phyloP scores from a whole-genome alignment of 2,888 invertebrate genomes.

The Exocentrus adspersus region DNA sequence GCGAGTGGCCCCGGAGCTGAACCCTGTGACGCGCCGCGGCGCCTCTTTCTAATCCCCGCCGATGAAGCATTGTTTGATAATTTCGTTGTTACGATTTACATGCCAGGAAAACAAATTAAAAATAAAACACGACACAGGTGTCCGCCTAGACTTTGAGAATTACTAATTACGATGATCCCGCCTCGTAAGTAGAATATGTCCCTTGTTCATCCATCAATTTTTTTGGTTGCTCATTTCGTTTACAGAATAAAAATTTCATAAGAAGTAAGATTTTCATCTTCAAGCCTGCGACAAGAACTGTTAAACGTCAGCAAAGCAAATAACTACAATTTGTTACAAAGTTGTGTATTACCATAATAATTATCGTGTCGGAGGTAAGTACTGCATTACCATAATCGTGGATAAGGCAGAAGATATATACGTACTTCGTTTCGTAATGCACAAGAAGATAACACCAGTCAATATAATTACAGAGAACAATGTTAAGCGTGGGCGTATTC shows the following conservation, averaged over 20 bases:
- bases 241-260: too few relatives aligned
- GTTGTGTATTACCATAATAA: neutral
- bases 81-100: neutral
- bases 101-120: neutral
- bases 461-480: too few relatives aligned
- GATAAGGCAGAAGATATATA: neutral
- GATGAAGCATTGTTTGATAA: slow-evolving; percentile 1
- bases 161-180: neutral
- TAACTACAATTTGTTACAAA: neutral
- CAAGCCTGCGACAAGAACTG: too few relatives aligned
- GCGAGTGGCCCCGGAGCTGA: neutral
- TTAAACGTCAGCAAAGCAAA: neutral
- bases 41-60: neutral
- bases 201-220: too few relatives aligned
- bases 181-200: too few relatives aligned
- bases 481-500: too few relatives aligned
- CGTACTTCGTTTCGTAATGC: neutral
- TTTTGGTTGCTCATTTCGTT: neutral
- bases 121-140: neutral
- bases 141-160: neutral
- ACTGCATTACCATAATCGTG: neutral
- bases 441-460: neutral
- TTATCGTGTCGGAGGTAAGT: neutral
- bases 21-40: neutral
- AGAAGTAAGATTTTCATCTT: too few relatives aligned